Base-by-base conservation (phyloP, 2,113 vertebrate species). In the Xiphophorus couchianus region DNA sequence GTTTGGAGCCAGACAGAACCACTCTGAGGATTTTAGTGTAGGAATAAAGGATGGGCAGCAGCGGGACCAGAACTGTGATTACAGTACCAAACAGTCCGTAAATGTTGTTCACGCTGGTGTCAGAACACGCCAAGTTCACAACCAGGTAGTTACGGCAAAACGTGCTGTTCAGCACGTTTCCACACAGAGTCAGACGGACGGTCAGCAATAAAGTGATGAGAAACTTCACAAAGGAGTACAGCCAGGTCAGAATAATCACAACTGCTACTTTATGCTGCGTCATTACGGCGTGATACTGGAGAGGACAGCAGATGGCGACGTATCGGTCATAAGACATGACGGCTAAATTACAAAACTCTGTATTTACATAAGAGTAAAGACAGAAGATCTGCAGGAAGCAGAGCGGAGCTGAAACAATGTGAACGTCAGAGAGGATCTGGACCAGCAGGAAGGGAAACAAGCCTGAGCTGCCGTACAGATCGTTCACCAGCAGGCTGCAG, bases 41-140 rank as follows among this genome's bases (percentile, higher is more conserved):
- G 8, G 37, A 54, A 29, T 31, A 25, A 13, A 31, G 19, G 28
- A 69, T 69, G 19, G 48, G 48, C 14, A 69, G 44, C 29, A 54
- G 29, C 2, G 68, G 68, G 12, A 29, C 66, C 17, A 68, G 28
- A 28, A 48, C 14, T 44, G 75, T 69, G 67, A 78, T 62, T 4
- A 39, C 35, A 6, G 31, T 35, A 1, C 44, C 48, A n/a, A 64
- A 39, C 33, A 77, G 33, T 10, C 76, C 76, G 19, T 66, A 77
- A 30, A 77, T 31, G 19, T 71, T 60, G n/a, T 66, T 54, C 5
- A 37, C 3, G 7, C 12, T 65, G 35, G 68, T 58, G 62, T 71
- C 62, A 1, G 61, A 73, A 30, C 91, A 93, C 1, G 90, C 84
- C 22, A 93, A 82, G 33, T 86, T 92, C 11, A 91, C 87, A 10